Conservation (phyloP, 1,140 invertebrate genomes). For the Chrysopa pallens region DNA sequence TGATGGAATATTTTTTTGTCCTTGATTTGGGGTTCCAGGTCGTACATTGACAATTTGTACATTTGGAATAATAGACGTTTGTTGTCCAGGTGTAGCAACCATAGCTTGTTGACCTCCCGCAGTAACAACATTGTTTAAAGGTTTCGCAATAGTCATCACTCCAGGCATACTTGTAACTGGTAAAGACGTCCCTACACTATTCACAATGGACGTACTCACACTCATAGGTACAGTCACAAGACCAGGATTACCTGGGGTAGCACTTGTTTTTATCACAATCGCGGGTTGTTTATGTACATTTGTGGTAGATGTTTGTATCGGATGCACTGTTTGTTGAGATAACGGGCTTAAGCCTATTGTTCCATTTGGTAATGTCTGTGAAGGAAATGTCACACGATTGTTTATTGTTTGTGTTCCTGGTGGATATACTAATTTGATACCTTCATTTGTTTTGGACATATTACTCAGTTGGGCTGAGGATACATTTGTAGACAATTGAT, state of each 20-base stretch:
- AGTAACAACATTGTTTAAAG: conserved; percentile 9
- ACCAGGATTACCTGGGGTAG: conserved; percentile 32
- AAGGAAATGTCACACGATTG: conserved; percentile 26
- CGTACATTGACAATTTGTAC: conserved; percentile 76
- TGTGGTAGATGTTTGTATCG: conserved; percentile 19
- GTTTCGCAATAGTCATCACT: conserved; percentile 30
- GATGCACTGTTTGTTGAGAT: conserved; percentile 22
- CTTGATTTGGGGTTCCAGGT: conserved; percentile 51
- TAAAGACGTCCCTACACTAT: conserved; percentile 7
- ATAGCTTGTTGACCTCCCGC: conserved; percentile 22
- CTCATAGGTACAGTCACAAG: conserved; percentile 52
- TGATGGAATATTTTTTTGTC: conserved; percentile 44
- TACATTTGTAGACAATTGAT: conserved; percentile 9
- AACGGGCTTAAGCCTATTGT: conserved; percentile 27
- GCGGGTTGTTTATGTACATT: conserved; percentile 38
- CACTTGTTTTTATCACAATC: conserved; percentile 47
- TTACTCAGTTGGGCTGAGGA: conserved; percentile 18
- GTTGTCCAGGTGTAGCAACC: conserved; percentile 34
- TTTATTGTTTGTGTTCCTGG: conserved; percentile 20
- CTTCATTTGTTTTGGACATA: conserved; percentile 21
- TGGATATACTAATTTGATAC: conserved; percentile 30
- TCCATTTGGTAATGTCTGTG: conserved; percentile 36
- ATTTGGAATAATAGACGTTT: conserved; percentile 42
- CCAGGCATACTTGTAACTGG: conserved; percentile 23
- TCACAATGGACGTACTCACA: conserved; percentile 26